Conservation (phyloP, 2,113 vertebrate genomes). For the Laticauda colubrina region DNA sequence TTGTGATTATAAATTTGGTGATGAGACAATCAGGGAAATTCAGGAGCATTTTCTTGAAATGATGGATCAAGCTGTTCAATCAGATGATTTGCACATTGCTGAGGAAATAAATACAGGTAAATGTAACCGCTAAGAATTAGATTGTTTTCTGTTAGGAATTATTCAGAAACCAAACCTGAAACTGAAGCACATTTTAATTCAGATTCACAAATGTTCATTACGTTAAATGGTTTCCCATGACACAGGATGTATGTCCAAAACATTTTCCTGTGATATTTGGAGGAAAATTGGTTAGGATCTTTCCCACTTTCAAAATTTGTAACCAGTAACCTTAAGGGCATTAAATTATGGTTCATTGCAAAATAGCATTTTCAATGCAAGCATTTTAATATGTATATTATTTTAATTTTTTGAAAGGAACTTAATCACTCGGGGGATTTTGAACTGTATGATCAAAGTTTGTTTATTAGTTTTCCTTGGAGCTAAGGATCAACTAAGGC, state of each 20-base stretch:
- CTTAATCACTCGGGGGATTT: not conserved
- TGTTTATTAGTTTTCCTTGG: not conserved
- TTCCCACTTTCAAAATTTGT: not conserved
- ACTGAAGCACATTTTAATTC: not conserved
- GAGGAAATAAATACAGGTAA: conserved; percentile 75
- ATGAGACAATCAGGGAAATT: conserved; percentile 71
- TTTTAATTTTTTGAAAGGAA: not conserved
- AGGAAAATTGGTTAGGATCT: not conserved
- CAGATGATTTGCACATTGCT: conserved; percentile 66
- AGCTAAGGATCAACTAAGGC: not conserved
- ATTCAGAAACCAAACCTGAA: not conserved
- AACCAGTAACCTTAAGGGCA: not conserved
- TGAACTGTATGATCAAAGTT: not conserved
- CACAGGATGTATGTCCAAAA: not conserved
- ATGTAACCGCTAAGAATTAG: conserved; percentile 17
- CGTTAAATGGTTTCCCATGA: not conserved
- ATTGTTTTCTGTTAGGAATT: not conserved
- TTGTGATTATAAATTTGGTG: conserved; percentile 77
- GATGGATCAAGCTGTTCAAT: conserved; percentile 70
- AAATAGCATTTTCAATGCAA: not conserved
- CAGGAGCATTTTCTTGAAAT: conserved; percentile 75
- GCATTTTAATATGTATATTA: not conserved
- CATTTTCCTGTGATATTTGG: not conserved
- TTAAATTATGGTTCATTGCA: not conserved
- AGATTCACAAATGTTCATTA: not conserved